Percentiles rank a stretch among this genome's conserved stretches.
These are phyloP conservation scores for Belgica antarctica DNA, from an alignment of 2,888 invertebrate species.

Conservation along the genomic window DNA sequence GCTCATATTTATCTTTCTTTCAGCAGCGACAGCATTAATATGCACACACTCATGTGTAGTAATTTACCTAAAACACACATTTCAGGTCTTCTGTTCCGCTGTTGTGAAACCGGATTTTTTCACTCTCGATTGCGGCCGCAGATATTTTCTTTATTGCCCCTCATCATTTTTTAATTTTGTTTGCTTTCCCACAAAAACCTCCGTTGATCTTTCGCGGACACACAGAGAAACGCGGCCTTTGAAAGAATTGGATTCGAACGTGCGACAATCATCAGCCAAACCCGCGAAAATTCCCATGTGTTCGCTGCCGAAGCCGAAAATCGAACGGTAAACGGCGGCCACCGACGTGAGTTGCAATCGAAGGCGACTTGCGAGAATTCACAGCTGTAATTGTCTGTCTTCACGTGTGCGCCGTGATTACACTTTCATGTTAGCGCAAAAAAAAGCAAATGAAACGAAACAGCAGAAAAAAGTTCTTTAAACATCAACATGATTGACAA, in stretches of 20 bases:
- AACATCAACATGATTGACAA: slow-evolving; percentile 4
- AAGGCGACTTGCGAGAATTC: background rate
- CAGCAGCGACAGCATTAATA: slow-evolving; percentile 11
- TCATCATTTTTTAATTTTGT: background rate
- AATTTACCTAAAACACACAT: slow-evolving; percentile 43
- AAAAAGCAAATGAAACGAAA: too few species aligned
- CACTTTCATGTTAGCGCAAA: background rate
- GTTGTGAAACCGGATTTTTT: slow-evolving; percentile 32
- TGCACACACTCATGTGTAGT: slow-evolving; percentile 19
- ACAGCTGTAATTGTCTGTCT: background rate
- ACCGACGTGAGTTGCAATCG: background rate
- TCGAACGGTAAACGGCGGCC: background rate
- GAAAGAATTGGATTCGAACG: background rate
- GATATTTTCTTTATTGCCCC: background rate
- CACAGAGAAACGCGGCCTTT: background rate
- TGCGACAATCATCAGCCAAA: background rate
- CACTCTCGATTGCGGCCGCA: slow-evolving; percentile 11
- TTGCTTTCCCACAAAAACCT: slow-evolving; percentile 18
- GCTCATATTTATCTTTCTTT: background rate
- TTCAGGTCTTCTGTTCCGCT: slow-evolving; percentile 22
- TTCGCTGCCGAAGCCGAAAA: background rate
- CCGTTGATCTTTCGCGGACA: too few species aligned
- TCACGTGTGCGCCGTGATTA: background rate
- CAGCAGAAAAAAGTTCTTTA: background rate
- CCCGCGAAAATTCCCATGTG: background rate